phyloP scores from a whole-genome alignment of 1,140 invertebrate genomes.

The Conopomorpha cramerella region DNA sequence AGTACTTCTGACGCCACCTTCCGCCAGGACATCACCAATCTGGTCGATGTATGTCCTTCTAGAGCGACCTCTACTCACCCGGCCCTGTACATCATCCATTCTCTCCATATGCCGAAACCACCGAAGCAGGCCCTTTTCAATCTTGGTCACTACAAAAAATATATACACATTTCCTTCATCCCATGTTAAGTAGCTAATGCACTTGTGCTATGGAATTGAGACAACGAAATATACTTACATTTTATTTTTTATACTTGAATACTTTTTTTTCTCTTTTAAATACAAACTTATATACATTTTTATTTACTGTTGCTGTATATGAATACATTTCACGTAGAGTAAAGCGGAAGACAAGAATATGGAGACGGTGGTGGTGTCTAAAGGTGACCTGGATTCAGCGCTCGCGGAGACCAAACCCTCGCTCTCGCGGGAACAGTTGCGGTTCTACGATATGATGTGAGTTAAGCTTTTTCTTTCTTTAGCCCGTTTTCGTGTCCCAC shows the following conservation, averaged over 20 bases:
- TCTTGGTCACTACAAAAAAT: no score
- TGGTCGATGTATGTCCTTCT: no score
- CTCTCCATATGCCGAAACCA: no score
- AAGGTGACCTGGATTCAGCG: conserved; percentile 62
- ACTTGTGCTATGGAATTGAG: neutral
- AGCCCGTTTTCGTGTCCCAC: no score
- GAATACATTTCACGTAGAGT: no score
- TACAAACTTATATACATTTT: conserved; percentile 3
- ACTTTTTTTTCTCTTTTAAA: neutral
- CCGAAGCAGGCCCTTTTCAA: no score
- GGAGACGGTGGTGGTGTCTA: conserved; percentile 41
- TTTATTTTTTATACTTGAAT: neutral
- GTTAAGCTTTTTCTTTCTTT: conserved; percentile 11
- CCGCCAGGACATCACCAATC: no score
- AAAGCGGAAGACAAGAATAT: conserved; percentile 21
- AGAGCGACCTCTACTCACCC: no score
- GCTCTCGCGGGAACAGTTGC: conserved; percentile 62
- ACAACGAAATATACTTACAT: neutral
- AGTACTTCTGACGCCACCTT: no score
- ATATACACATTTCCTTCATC: neutral
- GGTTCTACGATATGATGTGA: conserved; percentile 69
- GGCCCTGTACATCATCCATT: no score
- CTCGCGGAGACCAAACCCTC: conserved; percentile 69
- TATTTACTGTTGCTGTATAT: no score
- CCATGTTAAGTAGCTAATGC: neutral